These are phyloP conservation scores for Dromiciops gliroides DNA, from an alignment of 2,113 vertebrate genomes.

Conservation along the genomic window DNA sequence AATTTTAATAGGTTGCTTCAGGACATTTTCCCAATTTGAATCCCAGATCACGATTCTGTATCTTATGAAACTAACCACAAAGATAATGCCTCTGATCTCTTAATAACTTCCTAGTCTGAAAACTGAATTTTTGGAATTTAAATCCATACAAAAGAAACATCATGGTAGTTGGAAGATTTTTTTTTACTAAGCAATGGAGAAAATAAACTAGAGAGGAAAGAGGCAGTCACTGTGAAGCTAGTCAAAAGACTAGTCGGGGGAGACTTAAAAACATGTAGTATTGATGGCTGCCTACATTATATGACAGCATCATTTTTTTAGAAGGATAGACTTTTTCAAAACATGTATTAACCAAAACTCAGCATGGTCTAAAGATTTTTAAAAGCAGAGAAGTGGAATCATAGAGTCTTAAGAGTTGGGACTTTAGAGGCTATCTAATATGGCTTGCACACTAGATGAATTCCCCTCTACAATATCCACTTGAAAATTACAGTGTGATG, in stretches of 20 bases:
- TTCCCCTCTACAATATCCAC: not conserved
- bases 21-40: not conserved
- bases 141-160: not conserved
- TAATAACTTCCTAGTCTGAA: not conserved
- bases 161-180: not conserved
- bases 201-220: not conserved
- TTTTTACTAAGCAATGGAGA: not conserved
- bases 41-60: not conserved
- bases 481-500: not conserved
- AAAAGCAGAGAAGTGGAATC: not conserved
- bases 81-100: not conserved
- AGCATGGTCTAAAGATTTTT: not conserved
- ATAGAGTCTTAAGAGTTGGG: not conserved
- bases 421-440: not conserved
- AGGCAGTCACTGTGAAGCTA: not conserved
- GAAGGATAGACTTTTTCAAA: not conserved
- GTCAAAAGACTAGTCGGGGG: not conserved
- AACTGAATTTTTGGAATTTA: not conserved
- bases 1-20: not conserved
- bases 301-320: not conserved
- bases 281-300: not conserved
- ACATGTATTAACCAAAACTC: not conserved
- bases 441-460: not conserved
- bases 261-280: not conserved
- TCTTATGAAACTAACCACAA: not conserved